Conservation (phyloP, 2,113 vertebrate genomes). For the Pterocles orientalis region DNA sequence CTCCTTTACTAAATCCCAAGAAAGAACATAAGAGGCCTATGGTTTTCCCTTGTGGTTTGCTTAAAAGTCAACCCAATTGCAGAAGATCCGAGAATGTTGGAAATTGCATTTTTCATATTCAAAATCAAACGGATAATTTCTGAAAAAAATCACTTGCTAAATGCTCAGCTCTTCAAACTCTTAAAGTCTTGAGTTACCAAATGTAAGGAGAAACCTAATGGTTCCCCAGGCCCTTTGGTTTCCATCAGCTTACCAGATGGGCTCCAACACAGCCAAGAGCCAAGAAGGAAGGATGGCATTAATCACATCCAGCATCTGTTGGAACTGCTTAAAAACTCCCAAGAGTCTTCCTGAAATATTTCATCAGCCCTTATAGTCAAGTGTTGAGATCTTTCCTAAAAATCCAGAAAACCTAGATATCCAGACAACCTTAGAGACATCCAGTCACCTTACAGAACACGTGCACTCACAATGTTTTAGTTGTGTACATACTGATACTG, state of each 20-base stretch:
- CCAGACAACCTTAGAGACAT: not conserved
- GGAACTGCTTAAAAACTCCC: not conserved
- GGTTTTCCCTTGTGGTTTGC: not conserved
- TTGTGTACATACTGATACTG: not conserved
- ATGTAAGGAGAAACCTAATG: not conserved
- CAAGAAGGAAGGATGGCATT: not conserved
- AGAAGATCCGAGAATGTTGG: not conserved
- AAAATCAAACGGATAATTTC: not conserved
- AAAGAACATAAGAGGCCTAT: not conserved
- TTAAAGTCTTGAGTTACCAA: not conserved
- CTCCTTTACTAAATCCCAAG: not conserved
- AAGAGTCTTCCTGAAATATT: not conserved
- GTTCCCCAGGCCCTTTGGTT: not conserved
- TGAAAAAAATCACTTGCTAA: slow-evolving; percentile 4
- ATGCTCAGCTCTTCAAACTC: not conserved
- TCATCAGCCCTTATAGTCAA: not conserved
- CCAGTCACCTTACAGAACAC: not conserved
- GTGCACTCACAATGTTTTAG: not conserved
- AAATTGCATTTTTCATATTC: not conserved
- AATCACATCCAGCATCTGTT: not conserved
- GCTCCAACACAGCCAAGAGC: not conserved
- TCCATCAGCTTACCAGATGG: not conserved
- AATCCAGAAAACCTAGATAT: not conserved
- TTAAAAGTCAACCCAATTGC: not conserved
- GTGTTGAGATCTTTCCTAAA: not conserved